A percentile compares a stretch with the other conserved stretches of the same genome.
These are phyloP conservation scores for Centropus bengalensis DNA, from an alignment of 2,113 vertebrate species.

Conservation along the genomic window DNA sequence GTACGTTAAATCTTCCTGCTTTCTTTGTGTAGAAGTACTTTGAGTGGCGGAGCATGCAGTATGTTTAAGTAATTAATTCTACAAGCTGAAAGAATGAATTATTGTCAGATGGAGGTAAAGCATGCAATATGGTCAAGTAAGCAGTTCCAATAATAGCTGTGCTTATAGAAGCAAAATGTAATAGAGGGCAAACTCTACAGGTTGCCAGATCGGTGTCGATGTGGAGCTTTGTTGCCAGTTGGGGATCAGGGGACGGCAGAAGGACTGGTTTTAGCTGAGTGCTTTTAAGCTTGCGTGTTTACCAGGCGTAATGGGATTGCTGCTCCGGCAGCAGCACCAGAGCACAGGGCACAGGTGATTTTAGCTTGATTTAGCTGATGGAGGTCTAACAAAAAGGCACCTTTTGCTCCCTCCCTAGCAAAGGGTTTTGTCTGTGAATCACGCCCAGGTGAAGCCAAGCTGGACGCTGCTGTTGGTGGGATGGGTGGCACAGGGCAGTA, in stretches of 20 bases:
- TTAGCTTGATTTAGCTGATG: background rate
- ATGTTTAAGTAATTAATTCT: conserved; percentile 22
- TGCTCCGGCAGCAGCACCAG: background rate
- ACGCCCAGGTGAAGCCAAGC: background rate
- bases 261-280: conserved; percentile 36
- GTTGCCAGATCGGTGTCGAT: conserved; percentile 22
- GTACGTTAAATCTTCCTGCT: background rate
- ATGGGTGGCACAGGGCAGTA: background rate
- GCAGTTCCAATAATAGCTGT: conserved; percentile 42
- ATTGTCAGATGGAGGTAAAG: conserved; percentile 42
- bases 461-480: background rate
- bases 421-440: background rate
- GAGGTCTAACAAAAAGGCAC: background rate
- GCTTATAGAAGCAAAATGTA: conserved; percentile 45
- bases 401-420: background rate
- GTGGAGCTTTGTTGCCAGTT: conserved; percentile 41
- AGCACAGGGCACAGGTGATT: background rate
- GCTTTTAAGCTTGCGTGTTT: background rate
- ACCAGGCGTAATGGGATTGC: background rate
- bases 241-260: conserved; percentile 37
- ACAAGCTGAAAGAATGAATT: conserved; percentile 37
- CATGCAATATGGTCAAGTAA: conserved; percentile 39
- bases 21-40: background rate
- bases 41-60: background rate
- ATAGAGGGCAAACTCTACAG: conserved; percentile 28